Base-by-base conservation (phyloP, 1,140 invertebrate species). In the Coboldia fuscipes region DNA sequence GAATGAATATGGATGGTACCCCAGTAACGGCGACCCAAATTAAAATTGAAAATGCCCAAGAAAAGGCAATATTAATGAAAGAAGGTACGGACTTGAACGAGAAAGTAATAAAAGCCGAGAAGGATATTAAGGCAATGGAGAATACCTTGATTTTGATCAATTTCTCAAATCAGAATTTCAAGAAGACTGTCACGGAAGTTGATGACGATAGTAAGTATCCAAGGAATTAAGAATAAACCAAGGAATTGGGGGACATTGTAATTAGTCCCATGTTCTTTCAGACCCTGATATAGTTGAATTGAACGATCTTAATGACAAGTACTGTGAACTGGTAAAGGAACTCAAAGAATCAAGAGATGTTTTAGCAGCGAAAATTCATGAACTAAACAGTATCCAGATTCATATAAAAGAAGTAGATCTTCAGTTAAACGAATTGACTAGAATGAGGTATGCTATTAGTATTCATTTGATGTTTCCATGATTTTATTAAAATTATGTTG, bases 71-170 rank as follows among this genome's bases (percentile, higher is more conserved):
- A 33, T 42, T 77, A 2, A 62, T 70, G 40, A 62, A 75, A 37
- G 58, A 70, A 41, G 74, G 75, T 2, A 69, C 74, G 42, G 47
- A 64, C 13, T 49, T 76, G 23, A 74, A 78, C 42, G 58, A 58
- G 5, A 62, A 66, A 33, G 72, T 78, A 3, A 48, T 63, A 20
- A 71, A 65, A 44, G 62, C 66, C 2, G 74, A 78, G 46, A 52
- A 65, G 27, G 73, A 77, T 43, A 71, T 76, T 36, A 51, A 65
- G 13, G 72, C 70, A 2, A 63, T 77, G 58, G 73, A 78, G 45
- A 76, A 75, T 42, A 77, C 73, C 0, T 43, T 77, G 17, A 62
- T 63, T 18, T 48, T 75, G n/a, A 56, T 76, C 0, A 74, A 71
- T 38, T 42, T 56, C 6, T 65, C 69, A 3, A 76, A 76, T 40